Evolutionary conservation across 1,140 invertebrate species (phyloP).

Genomic region (Drosophila insularis): DNA sequence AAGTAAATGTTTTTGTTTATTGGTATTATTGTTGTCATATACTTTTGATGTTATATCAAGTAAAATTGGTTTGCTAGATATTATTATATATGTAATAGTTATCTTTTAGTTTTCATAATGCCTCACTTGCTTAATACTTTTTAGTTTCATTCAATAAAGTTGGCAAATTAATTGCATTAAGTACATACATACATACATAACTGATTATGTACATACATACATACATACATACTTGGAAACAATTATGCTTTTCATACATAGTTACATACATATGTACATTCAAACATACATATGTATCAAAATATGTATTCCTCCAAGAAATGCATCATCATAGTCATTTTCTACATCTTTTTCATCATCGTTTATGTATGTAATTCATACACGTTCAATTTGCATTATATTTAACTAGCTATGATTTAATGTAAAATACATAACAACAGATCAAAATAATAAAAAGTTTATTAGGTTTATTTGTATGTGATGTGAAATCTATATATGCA

Average conservation of each 20-base stretch:
- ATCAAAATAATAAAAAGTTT: conserved; percentile 33
- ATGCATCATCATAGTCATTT: too few relatives aligned
- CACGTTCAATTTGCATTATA: too few relatives aligned
- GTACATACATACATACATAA: conserved; percentile 4
- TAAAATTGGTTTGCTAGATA: conserved; percentile 71
- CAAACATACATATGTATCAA: background rate
- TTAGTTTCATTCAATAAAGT: conserved; percentile 43
- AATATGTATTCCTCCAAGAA: conserved; percentile 14
- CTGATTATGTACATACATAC: conserved; percentile 4
- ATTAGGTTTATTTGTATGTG: too few relatives aligned
- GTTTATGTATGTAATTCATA: too few relatives aligned
- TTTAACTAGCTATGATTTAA: conserved; percentile 55
- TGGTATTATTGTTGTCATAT: conserved; percentile 45
- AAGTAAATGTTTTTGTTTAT: conserved; percentile 5
- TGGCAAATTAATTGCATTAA: conserved; percentile 9
- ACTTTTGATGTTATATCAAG: conserved; percentile 51
- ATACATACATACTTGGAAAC: background rate
- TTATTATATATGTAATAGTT: conserved; percentile 60
- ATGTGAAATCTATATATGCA: too few relatives aligned
- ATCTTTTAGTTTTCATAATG: conserved; percentile 25
- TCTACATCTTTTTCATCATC: too few relatives aligned
- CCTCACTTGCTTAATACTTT: conserved; percentile 60
- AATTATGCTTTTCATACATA: background rate
- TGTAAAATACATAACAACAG: conserved; percentile 56
- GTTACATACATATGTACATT: conserved; percentile 1